A percentile compares a stretch with the other conserved stretches of the same genome.
phyloP scores from a whole-genome alignment of 1,140 invertebrate genomes.

The Batillaria attramentaria region DNA sequence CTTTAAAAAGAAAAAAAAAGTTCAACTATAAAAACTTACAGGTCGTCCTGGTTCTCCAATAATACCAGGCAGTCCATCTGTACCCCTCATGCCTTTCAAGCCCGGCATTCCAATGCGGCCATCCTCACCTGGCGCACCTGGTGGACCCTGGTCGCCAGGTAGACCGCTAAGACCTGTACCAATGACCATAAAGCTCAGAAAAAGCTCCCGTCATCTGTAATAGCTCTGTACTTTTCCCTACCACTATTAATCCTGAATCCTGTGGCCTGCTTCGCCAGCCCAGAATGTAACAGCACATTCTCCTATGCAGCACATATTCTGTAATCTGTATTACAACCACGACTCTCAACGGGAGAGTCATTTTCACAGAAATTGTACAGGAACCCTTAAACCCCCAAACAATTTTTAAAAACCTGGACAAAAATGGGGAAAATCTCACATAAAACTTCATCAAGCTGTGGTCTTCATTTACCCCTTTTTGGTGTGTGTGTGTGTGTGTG shows the following conservation, averaged over 20 bases:
- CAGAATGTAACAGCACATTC: background rate
- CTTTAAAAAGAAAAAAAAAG: too few species aligned
- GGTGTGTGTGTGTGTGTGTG: too few species aligned
- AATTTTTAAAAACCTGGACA: background rate
- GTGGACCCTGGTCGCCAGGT: slow-evolving; percentile 2
- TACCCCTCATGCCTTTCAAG: slow-evolving; percentile 27
- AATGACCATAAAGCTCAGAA: background rate
- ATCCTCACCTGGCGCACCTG: slow-evolving; percentile 22
- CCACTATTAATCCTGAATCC: background rate
- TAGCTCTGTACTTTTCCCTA: background rate
- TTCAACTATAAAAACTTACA: too few species aligned
- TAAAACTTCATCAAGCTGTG: too few species aligned
- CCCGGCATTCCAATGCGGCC: slow-evolving; percentile 29
- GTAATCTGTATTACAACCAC: background rate
- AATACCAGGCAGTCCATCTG: slow-evolving; percentile 36
- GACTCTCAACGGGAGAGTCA: background rate
- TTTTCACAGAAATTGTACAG: background rate
- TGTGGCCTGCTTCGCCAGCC: background rate
- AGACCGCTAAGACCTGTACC: slow-evolving; percentile 23
- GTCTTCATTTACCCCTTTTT: too few species aligned
- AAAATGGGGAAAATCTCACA: background rate
- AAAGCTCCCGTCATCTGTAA: background rate
- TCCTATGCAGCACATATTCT: background rate
- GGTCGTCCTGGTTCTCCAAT: slow-evolving; percentile 21
- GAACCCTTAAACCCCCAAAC: background rate